Base-by-base conservation (phyloP, 2,797 vertebrate species). In the Enteromius afrohamiltoni region DNA sequence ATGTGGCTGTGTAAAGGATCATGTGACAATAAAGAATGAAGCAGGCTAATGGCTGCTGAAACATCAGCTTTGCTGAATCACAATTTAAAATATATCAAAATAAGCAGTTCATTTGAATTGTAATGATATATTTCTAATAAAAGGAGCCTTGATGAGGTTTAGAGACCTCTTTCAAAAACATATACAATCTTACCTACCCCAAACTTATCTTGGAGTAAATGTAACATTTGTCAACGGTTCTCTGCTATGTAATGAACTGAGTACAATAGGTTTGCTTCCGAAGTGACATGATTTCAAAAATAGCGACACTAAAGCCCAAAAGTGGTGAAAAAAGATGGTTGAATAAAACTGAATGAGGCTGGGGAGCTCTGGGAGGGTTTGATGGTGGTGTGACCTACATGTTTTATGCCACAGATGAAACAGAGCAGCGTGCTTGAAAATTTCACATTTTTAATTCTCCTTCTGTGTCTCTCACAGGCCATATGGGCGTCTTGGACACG, bases 381-480 rank as follows among this genome's bases (percentile, higher is more conserved):
- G 34, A 77, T 77, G 49, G 16, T 65, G n/a, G n/a, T 81, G 58
- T 84, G 84, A 87, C 87, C 82, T 79, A 85, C 84, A 86, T 87
- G 87, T 83, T 86, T 84, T 82, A 81, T 77, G n/a, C 70, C 65
- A 80, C 79, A 88, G 84, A 87, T 85, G 82, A 79, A 85, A 82
- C 60, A 76, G 75, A 83, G 49, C 82, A 65, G 68, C 45, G 6
- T 62, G 78, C 69, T 80, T 80, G 67, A 87, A 86, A 86, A 81
- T 86, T 83, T 86, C 79, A 83, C 82, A 58, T 85, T 87, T 88
- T 88, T 80, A 83, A 87, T 88, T 87, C 83, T 62, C 79, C 85
- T 77, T 74, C 87, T 82, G 74, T 79, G 77, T 85, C 82, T 84
- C 70, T 86, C 76, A 82, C 80, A 71, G 53, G 83, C 87, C 87